phyloP scores from a whole-genome alignment of 2,797 vertebrate genomes.

The Spondyliosoma cantharus region DNA sequence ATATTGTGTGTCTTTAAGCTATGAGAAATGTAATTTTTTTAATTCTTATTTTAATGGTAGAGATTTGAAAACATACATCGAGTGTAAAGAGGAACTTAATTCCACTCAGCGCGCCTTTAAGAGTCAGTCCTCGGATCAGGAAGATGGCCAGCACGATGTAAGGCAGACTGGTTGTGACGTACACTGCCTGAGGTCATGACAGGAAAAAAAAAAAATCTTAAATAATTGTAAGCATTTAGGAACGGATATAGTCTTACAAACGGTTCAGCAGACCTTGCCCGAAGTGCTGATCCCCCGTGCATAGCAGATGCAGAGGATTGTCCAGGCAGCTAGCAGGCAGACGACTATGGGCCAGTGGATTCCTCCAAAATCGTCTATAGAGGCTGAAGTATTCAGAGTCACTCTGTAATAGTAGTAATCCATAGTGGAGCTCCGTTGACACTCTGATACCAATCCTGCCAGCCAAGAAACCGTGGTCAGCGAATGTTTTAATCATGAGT shows the following conservation, averaged over 20 bases:
- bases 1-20: not conserved
- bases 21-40: not conserved
- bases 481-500: not conserved
- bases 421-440: conserved; percentile 87
- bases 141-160: conserved; percentile 95
- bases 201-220: not conserved
- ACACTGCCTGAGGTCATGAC: conserved; percentile 86
- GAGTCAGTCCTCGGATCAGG: conserved; percentile 91
- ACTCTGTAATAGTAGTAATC: conserved; percentile 95
- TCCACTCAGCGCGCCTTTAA: conserved; percentile 90
- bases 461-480: conserved; percentile 23
- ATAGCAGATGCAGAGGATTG: conserved; percentile 86
- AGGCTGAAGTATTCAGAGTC: conserved; percentile 87
- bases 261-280: conserved; percentile 89
- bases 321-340: conserved; percentile 88
- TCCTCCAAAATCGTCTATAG: conserved; percentile 85
- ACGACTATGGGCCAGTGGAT: conserved; percentile 91
- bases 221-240: not conserved
- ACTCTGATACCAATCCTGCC: conserved; percentile 86
- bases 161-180: conserved; percentile 93
- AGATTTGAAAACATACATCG: conserved; percentile 82
- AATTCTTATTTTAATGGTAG: not conserved
- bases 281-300: conserved; percentile 92
- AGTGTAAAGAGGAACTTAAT: conserved; percentile 93
- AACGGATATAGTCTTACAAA: not conserved